Base-by-base conservation (phyloP, 2,797 vertebrate species). In the Loris lydekkerianus region DNA sequence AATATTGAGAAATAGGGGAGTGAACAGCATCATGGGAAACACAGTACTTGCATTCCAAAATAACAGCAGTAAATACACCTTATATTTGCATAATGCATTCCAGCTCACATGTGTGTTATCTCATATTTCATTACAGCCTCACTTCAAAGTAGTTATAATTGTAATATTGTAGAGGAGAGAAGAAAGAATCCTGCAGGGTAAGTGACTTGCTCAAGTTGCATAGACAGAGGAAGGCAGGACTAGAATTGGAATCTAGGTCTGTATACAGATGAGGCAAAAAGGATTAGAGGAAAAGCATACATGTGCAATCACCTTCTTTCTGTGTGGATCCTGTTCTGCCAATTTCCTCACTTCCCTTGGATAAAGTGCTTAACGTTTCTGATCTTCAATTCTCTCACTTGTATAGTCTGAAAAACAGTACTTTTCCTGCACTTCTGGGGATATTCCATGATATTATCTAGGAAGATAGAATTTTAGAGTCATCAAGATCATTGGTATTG, bases 11-110 rank as follows among this genome's bases (percentile, higher is more conserved):
- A 95, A 69, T 25, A 94, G 70, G 10, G 58, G 17, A 86, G 17
- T 60, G 34, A 90, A 91, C 78, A 75, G 75, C 60, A 96, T 56
- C 77, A 34, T 91, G 58, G 91, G 65, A 94, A 95, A 89, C 89
- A 34, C 34, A 81, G 9, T 25, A 78, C 8, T 31, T 77, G 21
- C 49, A 63, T 96, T 94, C 34, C 69, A 88, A 88, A 91, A 73
- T 73, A 77, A 43, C 14, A 58, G 63, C 31, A 58, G 77, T 85
- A 96, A 92, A 87, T 92, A 88, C 29, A 65, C 60, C 49, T 78
- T 86, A 23, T 78, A 82, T 95, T 96, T 96, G 61, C 73, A 77
- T 93, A 90, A 96, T 78, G 34, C n/a, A 80, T 88, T 90, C 34
- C 56, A 63, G 17, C 56, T 91, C 77, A 69, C 37, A 40, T 17